Conservation (phyloP, 1,140 invertebrate genomes). For the Heterodera carotae region DNA sequence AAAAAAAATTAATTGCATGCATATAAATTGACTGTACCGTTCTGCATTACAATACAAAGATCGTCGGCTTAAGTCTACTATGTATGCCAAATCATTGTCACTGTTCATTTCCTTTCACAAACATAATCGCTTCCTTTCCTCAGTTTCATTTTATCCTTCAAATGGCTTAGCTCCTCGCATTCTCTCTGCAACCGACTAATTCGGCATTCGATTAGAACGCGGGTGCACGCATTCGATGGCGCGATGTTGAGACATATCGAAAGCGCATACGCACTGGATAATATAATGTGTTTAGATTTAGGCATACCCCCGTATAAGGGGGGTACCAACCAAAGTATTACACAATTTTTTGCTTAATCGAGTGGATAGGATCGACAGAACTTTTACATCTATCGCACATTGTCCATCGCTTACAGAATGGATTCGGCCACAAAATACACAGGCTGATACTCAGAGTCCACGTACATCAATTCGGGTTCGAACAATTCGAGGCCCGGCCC, state of each 20-base stretch:
- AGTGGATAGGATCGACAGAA: no score
- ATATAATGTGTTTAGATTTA: neutral
- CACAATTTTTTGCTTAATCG: no score
- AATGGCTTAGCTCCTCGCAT: constrained; percentile 16
- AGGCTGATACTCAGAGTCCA: constrained; percentile 77
- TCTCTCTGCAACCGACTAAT: constrained; percentile 4
- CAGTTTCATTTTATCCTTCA: constrained; percentile 18
- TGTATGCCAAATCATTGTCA: neutral
- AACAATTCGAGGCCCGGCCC: constrained; percentile 84
- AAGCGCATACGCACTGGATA: constrained; percentile 26
- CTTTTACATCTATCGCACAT: constrained; percentile 75
- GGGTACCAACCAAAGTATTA: no score
- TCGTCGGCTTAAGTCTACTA: no score
- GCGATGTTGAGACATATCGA: constrained; percentile 17
- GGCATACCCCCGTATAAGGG: no score
- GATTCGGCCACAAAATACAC: constrained; percentile 96
- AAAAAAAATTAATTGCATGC: no score
- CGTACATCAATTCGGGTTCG: constrained; percentile 86
- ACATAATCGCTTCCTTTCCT: neutral
- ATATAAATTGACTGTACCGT: no score
- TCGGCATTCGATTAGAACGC: neutral
- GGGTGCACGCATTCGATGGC: constrained; percentile 20
- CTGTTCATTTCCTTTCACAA: neutral
- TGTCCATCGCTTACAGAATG: constrained; percentile 93
- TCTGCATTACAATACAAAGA: no score